These are phyloP conservation scores for Sorex maritimensis DNA, from an alignment of 2,797 vertebrate genomes.

Conservation along the genomic window DNA sequence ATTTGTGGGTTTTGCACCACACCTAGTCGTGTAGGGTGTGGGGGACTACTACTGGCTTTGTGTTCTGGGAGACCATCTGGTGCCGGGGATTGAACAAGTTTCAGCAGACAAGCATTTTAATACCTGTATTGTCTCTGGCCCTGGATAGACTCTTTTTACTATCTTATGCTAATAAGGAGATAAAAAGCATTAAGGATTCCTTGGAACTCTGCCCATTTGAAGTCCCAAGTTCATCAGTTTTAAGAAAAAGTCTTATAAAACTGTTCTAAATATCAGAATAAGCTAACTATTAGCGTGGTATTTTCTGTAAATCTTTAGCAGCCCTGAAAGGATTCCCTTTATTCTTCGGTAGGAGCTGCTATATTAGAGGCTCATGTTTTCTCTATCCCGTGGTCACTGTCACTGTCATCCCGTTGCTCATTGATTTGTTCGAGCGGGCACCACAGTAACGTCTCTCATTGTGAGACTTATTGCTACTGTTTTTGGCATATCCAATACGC, in stretches of 20 bases:
- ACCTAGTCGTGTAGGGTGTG: too few species aligned
- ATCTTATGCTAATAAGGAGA: conserved; percentile 27
- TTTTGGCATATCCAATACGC: too few species aligned
- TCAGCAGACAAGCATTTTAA: too few species aligned
- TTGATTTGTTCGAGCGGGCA: too few species aligned
- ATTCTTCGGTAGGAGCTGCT: neutral
- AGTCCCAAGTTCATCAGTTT: neutral
- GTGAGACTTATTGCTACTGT: too few species aligned
- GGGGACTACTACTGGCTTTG: too few species aligned
- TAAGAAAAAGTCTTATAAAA: conserved; percentile 19
- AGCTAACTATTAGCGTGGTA: neutral
- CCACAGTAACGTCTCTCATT: too few species aligned
- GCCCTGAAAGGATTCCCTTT: neutral
- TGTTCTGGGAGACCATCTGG: too few species aligned
- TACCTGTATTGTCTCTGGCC: too few species aligned
- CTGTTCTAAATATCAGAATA: conserved; percentile 21
- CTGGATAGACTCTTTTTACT: neutral
- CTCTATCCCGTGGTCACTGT: neutral
- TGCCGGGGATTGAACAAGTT: too few species aligned
- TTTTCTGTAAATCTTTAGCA: conserved; percentile 30
- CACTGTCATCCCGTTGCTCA: too few species aligned
- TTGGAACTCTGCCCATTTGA: neutral
- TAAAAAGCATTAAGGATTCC: neutral
- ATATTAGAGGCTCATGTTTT: neutral
- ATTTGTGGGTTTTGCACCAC: too few species aligned